phyloP scores from a whole-genome alignment of 2,888 invertebrate species.

The Flexamia atlantica region DNA sequence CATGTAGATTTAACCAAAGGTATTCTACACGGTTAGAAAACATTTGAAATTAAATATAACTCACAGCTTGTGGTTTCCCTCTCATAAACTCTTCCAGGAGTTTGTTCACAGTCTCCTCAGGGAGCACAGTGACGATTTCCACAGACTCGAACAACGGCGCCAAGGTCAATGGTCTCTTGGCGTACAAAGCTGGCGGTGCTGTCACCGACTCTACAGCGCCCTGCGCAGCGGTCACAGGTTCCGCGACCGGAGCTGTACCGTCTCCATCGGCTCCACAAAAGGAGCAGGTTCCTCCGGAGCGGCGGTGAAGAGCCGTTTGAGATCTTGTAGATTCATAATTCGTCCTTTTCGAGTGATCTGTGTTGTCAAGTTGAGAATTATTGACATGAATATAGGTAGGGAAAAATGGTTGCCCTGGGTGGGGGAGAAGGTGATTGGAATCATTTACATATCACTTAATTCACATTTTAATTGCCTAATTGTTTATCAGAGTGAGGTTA shows the following conservation, averaged over 20 bases:
- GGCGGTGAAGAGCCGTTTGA: background rate
- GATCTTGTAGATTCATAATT: conserved; percentile 15
- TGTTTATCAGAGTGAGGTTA: too few relatives aligned
- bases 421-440: too few relatives aligned
- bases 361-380: too few relatives aligned
- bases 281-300: background rate
- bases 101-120: conserved; percentile 6
- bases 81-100: conserved; percentile 12
- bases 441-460: too few relatives aligned
- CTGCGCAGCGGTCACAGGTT: background rate
- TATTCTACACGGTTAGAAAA: too few relatives aligned
- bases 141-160: background rate
- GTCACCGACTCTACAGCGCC: background rate
- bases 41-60: background rate
- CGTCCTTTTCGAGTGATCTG: conserved; percentile 32
- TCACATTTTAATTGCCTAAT: too few relatives aligned
- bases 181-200: background rate
- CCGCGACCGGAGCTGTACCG: background rate
- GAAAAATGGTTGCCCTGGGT: too few relatives aligned
- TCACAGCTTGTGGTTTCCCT: conserved; percentile 10
- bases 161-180: background rate
- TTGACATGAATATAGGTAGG: too few relatives aligned
- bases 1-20: too few relatives aligned
- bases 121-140: background rate
- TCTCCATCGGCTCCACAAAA: background rate